Evolutionary conservation across 2,888 invertebrate species (phyloP).

Genomic region (Hirtodrosophila histrioides): DNA sequence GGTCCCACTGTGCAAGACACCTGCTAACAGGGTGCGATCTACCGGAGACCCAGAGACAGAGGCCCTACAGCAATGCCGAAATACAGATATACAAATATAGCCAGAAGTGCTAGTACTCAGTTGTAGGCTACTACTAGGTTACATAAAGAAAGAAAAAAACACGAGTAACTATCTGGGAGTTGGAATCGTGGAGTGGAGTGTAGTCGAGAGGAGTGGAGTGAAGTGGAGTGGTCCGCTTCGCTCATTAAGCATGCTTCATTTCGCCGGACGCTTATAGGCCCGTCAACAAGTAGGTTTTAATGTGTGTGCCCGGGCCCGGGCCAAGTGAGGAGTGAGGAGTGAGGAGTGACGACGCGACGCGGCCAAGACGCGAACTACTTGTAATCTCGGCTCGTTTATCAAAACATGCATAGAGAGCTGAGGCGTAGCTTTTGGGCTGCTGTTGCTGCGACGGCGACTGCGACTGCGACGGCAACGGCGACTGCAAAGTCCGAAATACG

Average conservation of each 20-base stretch:
- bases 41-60: constrained; percentile 30
- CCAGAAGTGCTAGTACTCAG: constrained; percentile 13
- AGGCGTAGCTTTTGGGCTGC: constrained; percentile 39
- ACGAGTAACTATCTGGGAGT: constrained; percentile 25
- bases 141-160: constrained; percentile 1
- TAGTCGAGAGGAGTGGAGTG: too few species aligned
- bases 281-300: constrained; percentile 63
- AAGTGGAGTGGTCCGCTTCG: constrained; percentile 45
- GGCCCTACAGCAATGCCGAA: constrained; percentile 5
- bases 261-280: constrained; percentile 66
- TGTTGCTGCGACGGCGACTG: constrained; percentile 1
- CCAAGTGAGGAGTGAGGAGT: background rate
- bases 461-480: too few species aligned
- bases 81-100: background rate
- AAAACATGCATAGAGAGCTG: constrained; percentile 26
- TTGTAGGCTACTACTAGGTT: constrained; percentile 5
- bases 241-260: constrained; percentile 75
- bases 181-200: constrained; percentile 28
- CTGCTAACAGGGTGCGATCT: constrained; percentile 30
- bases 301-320: constrained; percentile 16
- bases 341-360: constrained; percentile 2
- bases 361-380: constrained; percentile 13
- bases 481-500: constrained; percentile 53
- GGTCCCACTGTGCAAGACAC: constrained; percentile 38
- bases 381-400: constrained; percentile 72